A percentile compares a stretch with the other conserved stretches of the same genome.
These are phyloP conservation scores for Huso huso DNA, from an alignment of 2,797 vertebrate species.

Conservation along the genomic window DNA sequence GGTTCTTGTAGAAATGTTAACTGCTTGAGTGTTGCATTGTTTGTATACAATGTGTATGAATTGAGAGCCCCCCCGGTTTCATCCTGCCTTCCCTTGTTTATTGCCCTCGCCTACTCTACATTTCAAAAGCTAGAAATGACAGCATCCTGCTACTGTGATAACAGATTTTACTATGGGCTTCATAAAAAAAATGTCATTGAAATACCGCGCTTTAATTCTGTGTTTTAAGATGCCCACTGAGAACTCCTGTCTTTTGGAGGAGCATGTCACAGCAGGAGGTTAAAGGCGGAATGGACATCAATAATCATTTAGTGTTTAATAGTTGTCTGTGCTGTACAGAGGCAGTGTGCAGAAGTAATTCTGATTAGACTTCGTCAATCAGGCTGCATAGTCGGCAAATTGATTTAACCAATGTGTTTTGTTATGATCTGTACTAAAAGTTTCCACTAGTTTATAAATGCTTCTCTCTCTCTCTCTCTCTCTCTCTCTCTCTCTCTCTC, in stretches of 20 bases:
- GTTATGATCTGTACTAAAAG: background rate
- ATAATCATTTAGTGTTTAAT: constrained; percentile 57
- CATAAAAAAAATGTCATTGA: constrained; percentile 45
- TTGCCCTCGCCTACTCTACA: background rate
- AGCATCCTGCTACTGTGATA: constrained; percentile 37
- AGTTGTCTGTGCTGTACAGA: constrained; percentile 49
- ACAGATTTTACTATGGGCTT: constrained; percentile 52
- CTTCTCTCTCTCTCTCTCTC: no score
- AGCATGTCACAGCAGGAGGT: constrained; percentile 57
- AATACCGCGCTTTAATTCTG: constrained; percentile 52
- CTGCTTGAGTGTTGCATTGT: no score
- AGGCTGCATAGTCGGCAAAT: constrained; percentile 44
- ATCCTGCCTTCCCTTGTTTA: no score
- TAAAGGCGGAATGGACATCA: constrained; percentile 44
- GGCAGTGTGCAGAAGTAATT: constrained; percentile 84
- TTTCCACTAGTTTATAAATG: constrained; percentile 30
- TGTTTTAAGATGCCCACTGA: constrained; percentile 56
- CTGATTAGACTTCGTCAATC: constrained; percentile 78
- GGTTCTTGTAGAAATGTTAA: no score
- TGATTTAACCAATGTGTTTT: constrained; percentile 1
- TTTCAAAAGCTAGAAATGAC: constrained; percentile 8
- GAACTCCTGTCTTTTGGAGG: constrained; percentile 42
- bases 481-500: no score
- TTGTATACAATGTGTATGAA: no score
- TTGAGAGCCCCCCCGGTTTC: no score